phyloP scores from a whole-genome alignment of 2,888 invertebrate genomes.

The Lymantria monacha region DNA sequence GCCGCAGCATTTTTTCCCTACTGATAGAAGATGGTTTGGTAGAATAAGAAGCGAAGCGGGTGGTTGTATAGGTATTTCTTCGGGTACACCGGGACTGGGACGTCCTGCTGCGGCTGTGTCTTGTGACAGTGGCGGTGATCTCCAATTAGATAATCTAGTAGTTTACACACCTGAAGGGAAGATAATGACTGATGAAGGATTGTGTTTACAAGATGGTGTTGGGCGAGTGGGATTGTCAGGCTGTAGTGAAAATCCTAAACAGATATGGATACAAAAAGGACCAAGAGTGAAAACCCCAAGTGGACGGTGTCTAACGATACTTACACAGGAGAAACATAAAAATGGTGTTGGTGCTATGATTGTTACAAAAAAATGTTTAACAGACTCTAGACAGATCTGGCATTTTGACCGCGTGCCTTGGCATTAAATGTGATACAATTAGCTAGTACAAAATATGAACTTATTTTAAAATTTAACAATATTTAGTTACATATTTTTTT shows the following conservation, averaged over 20 bases:
- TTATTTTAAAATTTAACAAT: background rate
- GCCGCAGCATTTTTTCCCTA: slow-evolving; percentile 98
- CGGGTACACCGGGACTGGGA: slow-evolving; percentile 85
- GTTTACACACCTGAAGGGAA: slow-evolving; percentile 86
- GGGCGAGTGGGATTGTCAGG: slow-evolving; percentile 87
- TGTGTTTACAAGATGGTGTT: slow-evolving; percentile 89
- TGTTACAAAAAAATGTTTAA: slow-evolving; percentile 83
- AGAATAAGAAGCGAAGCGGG: slow-evolving; percentile 84
- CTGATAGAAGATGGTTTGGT: slow-evolving; percentile 93
- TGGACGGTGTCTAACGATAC: slow-evolving; percentile 59
- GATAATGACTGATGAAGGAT: slow-evolving; percentile 93
- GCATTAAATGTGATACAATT: slow-evolving; percentile 62
- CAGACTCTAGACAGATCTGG: slow-evolving; percentile 85
- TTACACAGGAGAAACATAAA: slow-evolving; percentile 42
- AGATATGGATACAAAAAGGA: slow-evolving; percentile 85
- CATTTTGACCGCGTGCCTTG: slow-evolving; percentile 85
- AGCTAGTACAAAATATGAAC: slow-evolving; percentile 27
- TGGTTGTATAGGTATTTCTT: slow-evolving; percentile 61
- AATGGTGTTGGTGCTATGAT: slow-evolving; percentile 56
- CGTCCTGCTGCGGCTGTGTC: slow-evolving; percentile 86
- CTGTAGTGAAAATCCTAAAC: slow-evolving; percentile 85
- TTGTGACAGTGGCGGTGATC: slow-evolving; percentile 78
- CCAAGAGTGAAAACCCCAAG: slow-evolving; percentile 59
- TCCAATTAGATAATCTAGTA: slow-evolving; percentile 86
- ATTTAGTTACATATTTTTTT: background rate